Evolutionary conservation across 1,140 invertebrate genomes (phyloP), one percentile per base, ranked within the genome.

Genomic region (Cydia fagiglandana): DNA sequence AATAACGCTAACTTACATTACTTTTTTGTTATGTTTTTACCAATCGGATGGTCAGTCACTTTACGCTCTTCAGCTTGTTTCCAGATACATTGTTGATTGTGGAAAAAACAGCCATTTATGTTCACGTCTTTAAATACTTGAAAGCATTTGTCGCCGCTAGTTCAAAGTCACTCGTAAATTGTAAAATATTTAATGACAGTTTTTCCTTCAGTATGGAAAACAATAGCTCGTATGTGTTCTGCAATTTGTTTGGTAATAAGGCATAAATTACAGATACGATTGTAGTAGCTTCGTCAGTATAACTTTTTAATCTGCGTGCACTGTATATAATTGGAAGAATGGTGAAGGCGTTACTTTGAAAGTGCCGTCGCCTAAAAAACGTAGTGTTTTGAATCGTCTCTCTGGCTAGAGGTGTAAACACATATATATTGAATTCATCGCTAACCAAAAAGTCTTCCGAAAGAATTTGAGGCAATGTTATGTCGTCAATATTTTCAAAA

Each of bases 381-480:
- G 56, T 61, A 17, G 15, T 53, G 4, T 61, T 61, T 7, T 61
- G 15, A 61, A 61, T 61, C 15, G 56, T 61, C 4, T 61, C 56
- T 17, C 56, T n/a, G 56, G 15, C 56, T 20, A 61, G 17, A 61
- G 56, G 1, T 1, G 56, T 61, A 20, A 61, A 61, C 15, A 61
- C 56, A 53, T 53, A 61, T 17, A 61, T 61, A 61, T 61, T 20
- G 56, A 61, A 61, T 7, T 61, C n/a, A 17, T 61, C 56, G 20
- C 56, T 61, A 61, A 61, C 56, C 56, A 61, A 61, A 20, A 56
- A 61, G 7, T 61, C 56, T 7, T 61, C 56, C 4, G 7, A 1
- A 17, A 61, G 15, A 17, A 61, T 61, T 61, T 61, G 15, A 2
- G 56, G 56, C 15, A 61, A 7, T 61, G 17, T 61, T 61, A 61